A percentile compares a stretch with the other conserved stretches of the same genome.
Evolutionary conservation across 2,113 vertebrate species (phyloP).

Genomic region (Grammomys surdaster): DNA sequence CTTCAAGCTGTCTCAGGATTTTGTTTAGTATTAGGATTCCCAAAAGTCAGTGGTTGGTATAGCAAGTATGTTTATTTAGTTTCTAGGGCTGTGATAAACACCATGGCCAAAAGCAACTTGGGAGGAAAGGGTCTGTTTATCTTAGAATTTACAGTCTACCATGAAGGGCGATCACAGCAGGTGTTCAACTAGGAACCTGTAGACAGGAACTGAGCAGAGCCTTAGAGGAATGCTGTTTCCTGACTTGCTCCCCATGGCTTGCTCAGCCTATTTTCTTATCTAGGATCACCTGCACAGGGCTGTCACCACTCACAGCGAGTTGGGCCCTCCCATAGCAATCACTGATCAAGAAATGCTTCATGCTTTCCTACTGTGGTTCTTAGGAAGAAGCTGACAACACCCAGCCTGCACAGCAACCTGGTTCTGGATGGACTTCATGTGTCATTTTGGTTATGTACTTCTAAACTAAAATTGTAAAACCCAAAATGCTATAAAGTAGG

Average conservation of each 20-base stretch:
- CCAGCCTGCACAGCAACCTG: neutral
- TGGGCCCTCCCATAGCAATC: neutral
- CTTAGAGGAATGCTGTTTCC: neutral
- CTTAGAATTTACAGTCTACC: neutral
- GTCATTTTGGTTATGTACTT: neutral
- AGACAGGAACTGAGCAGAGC: neutral
- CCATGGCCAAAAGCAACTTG: neutral
- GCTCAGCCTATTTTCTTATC: neutral
- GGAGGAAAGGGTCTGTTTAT: neutral
- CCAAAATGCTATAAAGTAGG: neutral
- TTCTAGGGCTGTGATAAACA: neutral
- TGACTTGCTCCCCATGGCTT: neutral
- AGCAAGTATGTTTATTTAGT: neutral
- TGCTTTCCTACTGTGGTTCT: neutral
- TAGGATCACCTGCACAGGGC: neutral
- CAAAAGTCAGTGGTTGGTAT: neutral
- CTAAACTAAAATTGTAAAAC: neutral
- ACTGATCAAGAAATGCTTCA: neutral
- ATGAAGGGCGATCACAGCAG: neutral
- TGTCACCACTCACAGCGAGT: neutral
- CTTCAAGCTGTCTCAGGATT: neutral
- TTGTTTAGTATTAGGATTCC: neutral
- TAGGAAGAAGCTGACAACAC: neutral
- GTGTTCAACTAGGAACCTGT: neutral
- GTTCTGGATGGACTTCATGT: neutral